phyloP scores from a whole-genome alignment of 2,797 vertebrate species.

The Xenops minutus region DNA sequence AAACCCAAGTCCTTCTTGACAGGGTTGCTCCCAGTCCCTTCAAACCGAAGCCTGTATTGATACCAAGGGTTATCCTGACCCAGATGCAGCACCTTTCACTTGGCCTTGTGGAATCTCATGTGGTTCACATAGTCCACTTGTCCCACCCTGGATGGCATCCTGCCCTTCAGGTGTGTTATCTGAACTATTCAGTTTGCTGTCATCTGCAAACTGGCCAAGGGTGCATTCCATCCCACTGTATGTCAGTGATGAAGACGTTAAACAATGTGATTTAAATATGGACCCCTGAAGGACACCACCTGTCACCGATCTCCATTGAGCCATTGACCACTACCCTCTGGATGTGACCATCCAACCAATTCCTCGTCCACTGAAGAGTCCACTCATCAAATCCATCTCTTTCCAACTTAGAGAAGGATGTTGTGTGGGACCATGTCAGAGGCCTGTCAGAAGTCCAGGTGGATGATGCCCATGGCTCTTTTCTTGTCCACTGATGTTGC shows the following conservation, averaged over 20 bases:
- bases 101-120: not conserved
- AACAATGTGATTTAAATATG: not conserved
- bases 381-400: not conserved
- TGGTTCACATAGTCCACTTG: not conserved
- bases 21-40: not conserved
- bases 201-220: not conserved
- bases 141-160: not conserved
- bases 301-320: not conserved
- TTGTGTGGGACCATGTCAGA: not conserved
- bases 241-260: not conserved
- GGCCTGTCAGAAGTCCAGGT: not conserved
- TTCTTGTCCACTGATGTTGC: not conserved
- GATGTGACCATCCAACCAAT: too few relatives aligned
- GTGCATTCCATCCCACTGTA: rapidly evolving
- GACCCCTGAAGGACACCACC: too few relatives aligned
- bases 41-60: not conserved
- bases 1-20: not conserved
- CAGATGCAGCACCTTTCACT: not conserved
- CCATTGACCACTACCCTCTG: not conserved
- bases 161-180: not conserved
- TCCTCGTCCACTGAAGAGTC: not conserved
- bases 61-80: not conserved
- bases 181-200: not conserved
- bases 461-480: not conserved
- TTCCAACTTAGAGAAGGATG: not conserved